A percentile compares a stretch with the other conserved stretches of the same genome.
Conservation (phyloP, 2,797 vertebrate species). For the Microctenopoma stevenorrisi region DNA sequence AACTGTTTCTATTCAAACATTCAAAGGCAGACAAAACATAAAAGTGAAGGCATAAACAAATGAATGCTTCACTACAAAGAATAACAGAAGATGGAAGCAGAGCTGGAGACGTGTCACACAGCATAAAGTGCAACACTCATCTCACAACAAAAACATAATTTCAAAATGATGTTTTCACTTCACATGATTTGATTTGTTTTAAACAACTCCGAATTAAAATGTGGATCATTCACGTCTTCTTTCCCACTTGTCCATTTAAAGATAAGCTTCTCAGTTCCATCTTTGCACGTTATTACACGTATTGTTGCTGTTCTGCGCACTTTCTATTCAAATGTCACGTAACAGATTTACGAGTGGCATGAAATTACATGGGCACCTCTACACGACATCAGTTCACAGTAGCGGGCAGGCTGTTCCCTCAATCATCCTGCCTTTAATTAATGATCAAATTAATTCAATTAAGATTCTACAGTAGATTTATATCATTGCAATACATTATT, state of each 20-base stretch:
- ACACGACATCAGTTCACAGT: slow-evolving; percentile 15
- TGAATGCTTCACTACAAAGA: slow-evolving; percentile 17
- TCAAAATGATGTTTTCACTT: slow-evolving; percentile 3
- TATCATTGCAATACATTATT: slow-evolving; percentile 59
- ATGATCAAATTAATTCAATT: slow-evolving; percentile 71
- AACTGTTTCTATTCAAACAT: slow-evolving; percentile 2
- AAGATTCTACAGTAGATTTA: slow-evolving; percentile 59
- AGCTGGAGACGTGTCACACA: slow-evolving; percentile 7
- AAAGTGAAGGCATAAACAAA: slow-evolving; percentile 21
- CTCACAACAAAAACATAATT: slow-evolving; percentile 8
- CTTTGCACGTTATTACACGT: not conserved
- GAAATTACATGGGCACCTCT: not conserved
- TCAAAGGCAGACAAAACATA: slow-evolving; percentile 4
- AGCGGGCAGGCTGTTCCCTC: slow-evolving; percentile 27
- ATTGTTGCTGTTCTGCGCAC: not conserved
- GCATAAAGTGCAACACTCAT: not conserved
- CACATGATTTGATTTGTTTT: not conserved
- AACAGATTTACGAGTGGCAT: slow-evolving; percentile 12
- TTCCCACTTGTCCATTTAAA: slow-evolving; percentile 9
- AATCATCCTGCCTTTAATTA: slow-evolving; percentile 60
- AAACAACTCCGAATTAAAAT: not conserved
- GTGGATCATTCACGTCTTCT: not conserved
- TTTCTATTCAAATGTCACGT: slow-evolving; percentile 1
- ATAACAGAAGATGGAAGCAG: not conserved
- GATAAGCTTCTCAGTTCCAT: slow-evolving; percentile 23